These are phyloP conservation scores for Alca torda DNA, from an alignment of 2,797 vertebrate species.

Conservation along the genomic window DNA sequence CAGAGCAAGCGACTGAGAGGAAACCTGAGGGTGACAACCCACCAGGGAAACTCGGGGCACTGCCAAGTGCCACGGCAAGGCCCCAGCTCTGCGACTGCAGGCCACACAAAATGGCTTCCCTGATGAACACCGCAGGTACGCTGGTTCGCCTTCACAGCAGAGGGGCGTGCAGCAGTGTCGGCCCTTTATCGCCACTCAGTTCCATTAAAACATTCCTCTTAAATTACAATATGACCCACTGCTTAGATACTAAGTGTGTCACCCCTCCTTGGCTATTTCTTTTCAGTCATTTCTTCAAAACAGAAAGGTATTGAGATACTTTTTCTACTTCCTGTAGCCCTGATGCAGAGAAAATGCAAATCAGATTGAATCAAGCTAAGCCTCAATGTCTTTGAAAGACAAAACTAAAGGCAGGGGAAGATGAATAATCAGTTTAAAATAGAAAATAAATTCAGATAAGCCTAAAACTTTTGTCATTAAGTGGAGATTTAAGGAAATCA, in stretches of 20 bases:
- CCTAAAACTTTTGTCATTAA: not conserved
- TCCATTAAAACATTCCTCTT: not conserved
- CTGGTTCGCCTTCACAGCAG: not conserved
- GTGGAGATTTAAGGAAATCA: not conserved
- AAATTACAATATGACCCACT: not conserved
- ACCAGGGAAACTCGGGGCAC: too few relatives aligned
- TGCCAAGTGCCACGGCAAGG: fast-evolving
- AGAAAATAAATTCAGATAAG: not conserved
- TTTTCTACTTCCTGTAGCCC: not conserved
- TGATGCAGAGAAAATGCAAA: not conserved
- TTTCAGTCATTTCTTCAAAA: not conserved
- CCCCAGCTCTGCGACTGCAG: fast-evolving
- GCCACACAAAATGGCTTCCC: not conserved
- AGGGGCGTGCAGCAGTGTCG: not conserved
- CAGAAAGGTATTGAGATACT: not conserved
- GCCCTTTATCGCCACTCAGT: not conserved
- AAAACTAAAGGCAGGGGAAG: not conserved
- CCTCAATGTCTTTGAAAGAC: not conserved
- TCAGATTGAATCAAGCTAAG: not conserved
- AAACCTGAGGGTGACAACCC: not conserved
- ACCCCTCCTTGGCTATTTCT: not conserved
- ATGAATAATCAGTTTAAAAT: not conserved
- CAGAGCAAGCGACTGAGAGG: not conserved
- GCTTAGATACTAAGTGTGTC: not conserved
- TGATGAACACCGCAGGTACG: fast-evolving